Conservation (phyloP, 2,888 invertebrate genomes). For the Trichacis sp. region DNA sequence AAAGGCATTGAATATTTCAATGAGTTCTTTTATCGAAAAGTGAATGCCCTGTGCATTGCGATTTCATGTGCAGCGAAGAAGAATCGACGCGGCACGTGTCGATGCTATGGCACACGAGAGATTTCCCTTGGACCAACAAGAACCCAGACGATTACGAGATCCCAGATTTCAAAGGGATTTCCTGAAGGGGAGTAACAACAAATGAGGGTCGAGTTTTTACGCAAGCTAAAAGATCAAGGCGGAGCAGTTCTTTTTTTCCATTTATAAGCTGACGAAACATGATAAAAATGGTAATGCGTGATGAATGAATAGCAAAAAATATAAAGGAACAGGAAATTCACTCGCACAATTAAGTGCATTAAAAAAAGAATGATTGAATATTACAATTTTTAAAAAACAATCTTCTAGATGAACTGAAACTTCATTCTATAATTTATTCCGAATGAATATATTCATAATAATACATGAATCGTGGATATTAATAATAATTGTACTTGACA, state of each 20-base stretch:
- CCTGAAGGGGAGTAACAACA: not conserved
- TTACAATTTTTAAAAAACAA: no score
- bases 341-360: no score
- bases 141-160: not conserved
- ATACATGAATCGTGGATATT: no score
- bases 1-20: not conserved
- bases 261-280: not conserved
- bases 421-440: no score
- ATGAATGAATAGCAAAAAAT: not conserved
- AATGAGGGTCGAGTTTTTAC: not conserved
- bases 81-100: not conserved
- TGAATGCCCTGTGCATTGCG: not conserved
- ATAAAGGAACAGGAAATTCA: no score
- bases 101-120: constrained; percentile 1
- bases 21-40: not conserved
- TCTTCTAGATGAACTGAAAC: no score
- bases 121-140: not conserved
- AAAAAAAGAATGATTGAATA: no score
- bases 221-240: not conserved
- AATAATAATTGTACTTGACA: no score
- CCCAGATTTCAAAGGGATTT: not conserved
- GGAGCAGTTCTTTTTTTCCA: not conserved
- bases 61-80: not conserved
- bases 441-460: no score
- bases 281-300: not conserved